phyloP scores from a whole-genome alignment of 2,797 vertebrate genomes.

The Tauraco hartlaubi region DNA sequence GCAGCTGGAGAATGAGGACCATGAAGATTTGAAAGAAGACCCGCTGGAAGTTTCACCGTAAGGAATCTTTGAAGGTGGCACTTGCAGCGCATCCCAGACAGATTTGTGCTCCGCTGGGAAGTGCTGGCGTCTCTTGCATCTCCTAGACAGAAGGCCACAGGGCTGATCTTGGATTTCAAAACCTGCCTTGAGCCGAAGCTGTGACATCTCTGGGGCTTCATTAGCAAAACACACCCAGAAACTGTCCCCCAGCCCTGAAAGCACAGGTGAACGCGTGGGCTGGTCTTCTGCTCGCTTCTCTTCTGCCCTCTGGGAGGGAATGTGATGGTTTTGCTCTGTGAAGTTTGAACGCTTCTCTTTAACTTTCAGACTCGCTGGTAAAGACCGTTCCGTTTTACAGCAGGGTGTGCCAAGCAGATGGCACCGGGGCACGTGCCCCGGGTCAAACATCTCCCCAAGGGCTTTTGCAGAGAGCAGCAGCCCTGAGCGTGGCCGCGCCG shows the following conservation, averaged over 20 bases:
- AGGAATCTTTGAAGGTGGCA: neutral
- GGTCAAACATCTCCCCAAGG: neutral
- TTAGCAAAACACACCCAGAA: neutral
- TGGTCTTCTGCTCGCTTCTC: neutral
- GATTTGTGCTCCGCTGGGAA: neutral
- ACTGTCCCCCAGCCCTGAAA: neutral
- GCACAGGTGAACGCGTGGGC: accelerated
- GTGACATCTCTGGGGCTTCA: neutral
- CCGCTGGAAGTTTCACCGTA: constrained; percentile 78
- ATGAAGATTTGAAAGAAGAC: constrained; percentile 77
- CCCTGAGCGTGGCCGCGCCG: accelerated
- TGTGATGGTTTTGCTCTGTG: neutral
- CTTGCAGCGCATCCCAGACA: neutral
- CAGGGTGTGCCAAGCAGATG: accelerated
- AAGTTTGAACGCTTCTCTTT: neutral
- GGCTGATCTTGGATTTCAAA: neutral
- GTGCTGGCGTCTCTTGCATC: neutral
- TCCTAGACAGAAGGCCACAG: neutral
- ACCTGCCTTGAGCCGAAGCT: neutral
- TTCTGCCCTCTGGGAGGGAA: neutral
- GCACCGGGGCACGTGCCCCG: accelerated
- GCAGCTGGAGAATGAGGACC: constrained; percentile 72
- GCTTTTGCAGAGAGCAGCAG: neutral
- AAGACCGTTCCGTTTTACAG: neutral
- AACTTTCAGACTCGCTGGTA: neutral